These are phyloP conservation scores for Eupelmus urozonus DNA, from an alignment of 2,888 invertebrate genomes.

Conservation along the genomic window DNA sequence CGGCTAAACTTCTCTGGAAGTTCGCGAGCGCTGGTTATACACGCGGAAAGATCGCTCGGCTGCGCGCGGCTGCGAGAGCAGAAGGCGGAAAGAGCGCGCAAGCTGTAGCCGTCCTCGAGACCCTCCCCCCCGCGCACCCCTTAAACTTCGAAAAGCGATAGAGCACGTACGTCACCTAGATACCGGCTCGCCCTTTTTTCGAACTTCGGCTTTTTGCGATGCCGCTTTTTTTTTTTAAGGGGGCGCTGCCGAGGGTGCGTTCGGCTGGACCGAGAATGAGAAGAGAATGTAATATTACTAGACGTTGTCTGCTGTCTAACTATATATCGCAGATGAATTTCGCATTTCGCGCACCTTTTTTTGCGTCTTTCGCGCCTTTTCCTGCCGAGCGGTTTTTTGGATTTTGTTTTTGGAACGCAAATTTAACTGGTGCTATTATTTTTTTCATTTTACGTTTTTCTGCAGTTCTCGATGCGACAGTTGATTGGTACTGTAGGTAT, in stretches of 20 bases:
- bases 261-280: background rate
- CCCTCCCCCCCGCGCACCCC: background rate
- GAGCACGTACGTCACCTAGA: constrained; percentile 49
- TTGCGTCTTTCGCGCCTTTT: background rate
- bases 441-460: background rate
- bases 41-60: no score
- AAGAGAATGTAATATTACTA: constrained; percentile 42
- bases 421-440: no score
- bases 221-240: background rate
- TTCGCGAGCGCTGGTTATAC: no score
- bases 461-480: no score
- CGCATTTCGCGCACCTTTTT: background rate
- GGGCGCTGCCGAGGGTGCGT: background rate
- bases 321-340: background rate
- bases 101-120: no score
- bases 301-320: background rate
- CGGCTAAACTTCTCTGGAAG: no score
- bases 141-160: constrained; percentile 38
- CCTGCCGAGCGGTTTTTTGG: background rate
- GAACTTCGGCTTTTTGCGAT: no score
- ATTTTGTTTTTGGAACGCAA: background rate
- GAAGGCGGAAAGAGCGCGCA: background rate
- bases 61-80: background rate
- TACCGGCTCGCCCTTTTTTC: background rate
- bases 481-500: background rate